Percentiles rank a stretch among this genome's conserved stretches.
Evolutionary conservation across 2,888 invertebrate species (phyloP).

Genomic region (Rhimphoctona megacephalus): DNA sequence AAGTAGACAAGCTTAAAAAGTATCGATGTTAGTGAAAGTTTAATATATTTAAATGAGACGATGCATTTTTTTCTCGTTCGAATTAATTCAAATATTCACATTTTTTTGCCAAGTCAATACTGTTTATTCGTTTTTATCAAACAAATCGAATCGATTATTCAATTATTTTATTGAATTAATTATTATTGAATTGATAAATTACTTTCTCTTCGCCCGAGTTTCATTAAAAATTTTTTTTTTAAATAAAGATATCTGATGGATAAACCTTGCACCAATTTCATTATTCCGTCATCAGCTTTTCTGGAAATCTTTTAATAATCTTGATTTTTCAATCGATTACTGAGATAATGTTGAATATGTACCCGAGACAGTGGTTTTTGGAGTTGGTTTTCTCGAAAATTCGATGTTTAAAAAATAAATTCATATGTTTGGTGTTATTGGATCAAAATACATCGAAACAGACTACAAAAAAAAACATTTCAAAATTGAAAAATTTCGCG

Average conservation of each 20-base stretch:
- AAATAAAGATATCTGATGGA: not conserved
- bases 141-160: not conserved
- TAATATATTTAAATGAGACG: slow-evolving; percentile 14
- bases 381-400: not conserved
- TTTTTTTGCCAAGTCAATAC: not conserved
- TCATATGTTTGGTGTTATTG: not conserved
- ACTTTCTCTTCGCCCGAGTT: too few relatives aligned
- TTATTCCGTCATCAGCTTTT: too few relatives aligned
- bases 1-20: not conserved
- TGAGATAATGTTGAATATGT: too few relatives aligned
- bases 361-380: too few relatives aligned
- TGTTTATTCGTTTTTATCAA: not conserved
- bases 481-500: not conserved
- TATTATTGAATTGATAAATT: not conserved
- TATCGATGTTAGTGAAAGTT: slow-evolving; percentile 13
- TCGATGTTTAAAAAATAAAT: not conserved
- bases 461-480: not conserved
- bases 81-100: not conserved
- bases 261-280: too few relatives aligned
- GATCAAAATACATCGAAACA: not conserved
- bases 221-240: too few relatives aligned
- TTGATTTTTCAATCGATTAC: too few relatives aligned
- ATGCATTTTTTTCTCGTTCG: not conserved
- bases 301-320: too few relatives aligned
- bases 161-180: not conserved